Conservation (phyloP, 1,140 invertebrate species). For the Atta cephalotes region DNA sequence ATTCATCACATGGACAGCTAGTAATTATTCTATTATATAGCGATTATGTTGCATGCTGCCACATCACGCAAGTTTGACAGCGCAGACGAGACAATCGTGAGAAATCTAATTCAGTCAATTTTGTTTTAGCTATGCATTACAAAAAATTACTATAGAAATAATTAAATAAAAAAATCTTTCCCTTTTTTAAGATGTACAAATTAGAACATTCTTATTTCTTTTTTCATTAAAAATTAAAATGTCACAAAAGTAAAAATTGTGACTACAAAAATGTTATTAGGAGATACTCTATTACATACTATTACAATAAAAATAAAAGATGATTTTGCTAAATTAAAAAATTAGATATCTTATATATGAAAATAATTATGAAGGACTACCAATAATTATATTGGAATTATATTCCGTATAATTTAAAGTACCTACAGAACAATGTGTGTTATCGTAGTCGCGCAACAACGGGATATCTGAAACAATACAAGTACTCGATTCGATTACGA, state of each 20-base stretch:
- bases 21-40: slow-evolving; percentile 77
- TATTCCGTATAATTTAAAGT: background rate
- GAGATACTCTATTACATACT: no score
- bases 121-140: background rate
- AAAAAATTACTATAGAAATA: background rate
- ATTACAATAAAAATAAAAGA: no score
- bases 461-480: slow-evolving; percentile 64
- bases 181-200: background rate
- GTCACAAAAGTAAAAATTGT: background rate
- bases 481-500: slow-evolving; percentile 71
- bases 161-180: background rate
- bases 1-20: slow-evolving; percentile 16
- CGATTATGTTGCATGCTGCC: slow-evolving; percentile 75
- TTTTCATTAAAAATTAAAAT: background rate
- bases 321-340: no score
- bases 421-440: background rate
- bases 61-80: slow-evolving; percentile 69
- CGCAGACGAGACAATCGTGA: slow-evolving; percentile 66
- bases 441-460: slow-evolving; percentile 31
- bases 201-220: background rate
- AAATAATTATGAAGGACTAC: no score
- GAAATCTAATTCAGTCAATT: slow-evolving; percentile 58
- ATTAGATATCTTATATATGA: no score
- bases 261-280: background rate
- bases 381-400: no score